phyloP scores from a whole-genome alignment of 2,888 invertebrate genomes.

The Cataglyphis livida region DNA sequence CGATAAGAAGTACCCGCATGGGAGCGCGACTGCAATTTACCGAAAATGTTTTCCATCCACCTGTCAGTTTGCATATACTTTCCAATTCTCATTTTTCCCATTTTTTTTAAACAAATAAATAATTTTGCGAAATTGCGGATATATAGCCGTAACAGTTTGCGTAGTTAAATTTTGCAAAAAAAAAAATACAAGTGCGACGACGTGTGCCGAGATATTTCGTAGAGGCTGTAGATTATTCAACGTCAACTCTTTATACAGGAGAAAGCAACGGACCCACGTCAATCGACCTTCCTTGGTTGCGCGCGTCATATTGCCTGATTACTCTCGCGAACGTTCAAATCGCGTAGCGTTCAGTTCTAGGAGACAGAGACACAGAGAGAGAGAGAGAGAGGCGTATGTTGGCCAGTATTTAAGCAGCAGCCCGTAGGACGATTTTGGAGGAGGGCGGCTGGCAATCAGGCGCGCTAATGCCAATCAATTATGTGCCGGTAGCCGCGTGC shows the following conservation, averaged over 20 bases:
- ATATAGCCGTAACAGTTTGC: neutral
- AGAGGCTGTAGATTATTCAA: constrained; percentile 3
- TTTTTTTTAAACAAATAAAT: neutral
- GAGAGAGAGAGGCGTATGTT: constrained; percentile 1
- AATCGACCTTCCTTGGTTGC: constrained; percentile 57
- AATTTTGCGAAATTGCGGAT: neutral
- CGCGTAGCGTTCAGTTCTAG: constrained; percentile 24
- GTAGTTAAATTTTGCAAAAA: neutral
- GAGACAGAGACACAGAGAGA: constrained; percentile 6
- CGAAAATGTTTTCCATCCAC: constrained; percentile 18
- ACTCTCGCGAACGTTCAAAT: constrained; percentile 73
- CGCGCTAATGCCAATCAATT: constrained; percentile 85
- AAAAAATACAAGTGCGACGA: neutral
- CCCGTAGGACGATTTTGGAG: constrained; percentile 70
- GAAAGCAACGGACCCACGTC: constrained; percentile 47
- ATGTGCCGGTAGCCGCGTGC: constrained; percentile 77
- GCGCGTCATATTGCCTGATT: constrained; percentile 70
- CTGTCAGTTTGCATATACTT: neutral
- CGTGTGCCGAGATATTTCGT: neutral
- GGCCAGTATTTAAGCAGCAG: constrained; percentile 73
- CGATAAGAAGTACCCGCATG: constrained; percentile 58
- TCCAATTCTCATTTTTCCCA: neutral
- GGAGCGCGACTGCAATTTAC: constrained; percentile 61
- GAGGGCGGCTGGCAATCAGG: constrained; percentile 81
- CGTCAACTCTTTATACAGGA: neutral